Evolutionary conservation across 2,797 vertebrate genomes (phyloP).

Genomic region (Alcedo quadribrachys): DNA sequence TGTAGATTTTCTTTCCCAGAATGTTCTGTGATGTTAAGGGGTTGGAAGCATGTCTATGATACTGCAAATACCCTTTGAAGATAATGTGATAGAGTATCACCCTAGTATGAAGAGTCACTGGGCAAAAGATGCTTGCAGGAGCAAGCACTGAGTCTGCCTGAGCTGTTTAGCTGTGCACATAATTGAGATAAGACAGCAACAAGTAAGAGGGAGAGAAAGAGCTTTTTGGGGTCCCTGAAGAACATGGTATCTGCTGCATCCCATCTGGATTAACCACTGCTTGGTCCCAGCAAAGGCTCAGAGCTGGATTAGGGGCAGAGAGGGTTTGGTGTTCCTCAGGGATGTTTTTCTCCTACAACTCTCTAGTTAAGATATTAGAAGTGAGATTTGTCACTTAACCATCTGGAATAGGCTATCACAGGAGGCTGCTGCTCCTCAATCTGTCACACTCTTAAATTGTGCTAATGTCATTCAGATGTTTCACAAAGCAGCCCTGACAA

Average conservation of each 20-base stretch:
- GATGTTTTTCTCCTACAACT: not conserved
- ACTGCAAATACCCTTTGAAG: not conserved
- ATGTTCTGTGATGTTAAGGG: not conserved
- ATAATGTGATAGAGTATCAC: too few relatives aligned
- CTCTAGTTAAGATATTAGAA: constrained; percentile 68
- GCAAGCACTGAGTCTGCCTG: not conserved
- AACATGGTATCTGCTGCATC: not conserved
- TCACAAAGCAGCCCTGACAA: constrained; percentile 67
- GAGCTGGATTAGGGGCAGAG: not conserved
- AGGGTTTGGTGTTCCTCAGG: not conserved
- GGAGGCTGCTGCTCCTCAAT: constrained; percentile 66
- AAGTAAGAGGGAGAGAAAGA: not conserved
- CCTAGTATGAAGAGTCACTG: not conserved
- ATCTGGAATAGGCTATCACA: constrained; percentile 65
- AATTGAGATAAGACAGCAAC: constrained; percentile 13
- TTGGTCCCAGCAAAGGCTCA: not conserved
- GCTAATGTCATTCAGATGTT: constrained; percentile 74
- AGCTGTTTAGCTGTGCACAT: not conserved
- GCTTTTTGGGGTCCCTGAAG: not conserved
- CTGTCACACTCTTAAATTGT: constrained; percentile 67
- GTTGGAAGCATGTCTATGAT: not conserved
- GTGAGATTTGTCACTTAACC: constrained; percentile 71
- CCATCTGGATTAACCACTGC: not conserved
- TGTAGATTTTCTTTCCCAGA: not conserved
- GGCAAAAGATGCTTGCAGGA: not conserved